Evolutionary conservation across 2,888 invertebrate species (phyloP).

Genomic region (Cephus spinipes): DNA sequence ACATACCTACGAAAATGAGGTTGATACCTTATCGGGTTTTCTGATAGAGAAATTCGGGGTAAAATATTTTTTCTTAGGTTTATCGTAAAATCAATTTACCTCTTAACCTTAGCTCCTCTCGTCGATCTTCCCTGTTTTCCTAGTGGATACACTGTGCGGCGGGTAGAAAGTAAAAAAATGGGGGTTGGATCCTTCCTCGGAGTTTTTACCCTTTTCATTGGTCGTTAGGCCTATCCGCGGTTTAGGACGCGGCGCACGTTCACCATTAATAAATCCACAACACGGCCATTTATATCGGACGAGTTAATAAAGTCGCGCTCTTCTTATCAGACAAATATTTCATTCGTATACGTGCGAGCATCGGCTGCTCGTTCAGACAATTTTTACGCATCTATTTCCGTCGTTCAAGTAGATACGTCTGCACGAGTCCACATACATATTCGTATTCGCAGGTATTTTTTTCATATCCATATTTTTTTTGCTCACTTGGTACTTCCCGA

Average conservation of each 20-base stretch:
- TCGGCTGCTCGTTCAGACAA: slow-evolving; percentile 14
- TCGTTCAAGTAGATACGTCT: background rate
- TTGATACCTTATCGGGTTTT: background rate
- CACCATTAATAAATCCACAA: slow-evolving; percentile 44
- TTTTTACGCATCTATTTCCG: background rate
- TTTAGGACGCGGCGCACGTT: slow-evolving; percentile 39
- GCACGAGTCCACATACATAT: background rate
- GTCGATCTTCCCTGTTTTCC: background rate
- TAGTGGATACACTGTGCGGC: background rate
- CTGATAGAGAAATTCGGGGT: background rate
- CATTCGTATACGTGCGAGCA: background rate
- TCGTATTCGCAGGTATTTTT: background rate
- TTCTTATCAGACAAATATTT: slow-evolving; percentile 46
- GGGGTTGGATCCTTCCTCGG: background rate
- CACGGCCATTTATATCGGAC: slow-evolving; percentile 42
- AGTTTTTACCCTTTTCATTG: slow-evolving; percentile 26
- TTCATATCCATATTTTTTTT: background rate
- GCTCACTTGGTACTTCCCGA: background rate
- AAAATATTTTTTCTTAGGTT: background rate
- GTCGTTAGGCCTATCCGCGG: slow-evolving; percentile 14
- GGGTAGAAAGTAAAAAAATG: background rate
- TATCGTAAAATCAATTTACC: background rate
- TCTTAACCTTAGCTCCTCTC: background rate
- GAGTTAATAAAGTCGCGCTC: slow-evolving; percentile 42
- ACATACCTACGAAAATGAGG: background rate